phyloP scores from a whole-genome alignment of 1,140 invertebrate species.

The Drosophila ambigua region DNA sequence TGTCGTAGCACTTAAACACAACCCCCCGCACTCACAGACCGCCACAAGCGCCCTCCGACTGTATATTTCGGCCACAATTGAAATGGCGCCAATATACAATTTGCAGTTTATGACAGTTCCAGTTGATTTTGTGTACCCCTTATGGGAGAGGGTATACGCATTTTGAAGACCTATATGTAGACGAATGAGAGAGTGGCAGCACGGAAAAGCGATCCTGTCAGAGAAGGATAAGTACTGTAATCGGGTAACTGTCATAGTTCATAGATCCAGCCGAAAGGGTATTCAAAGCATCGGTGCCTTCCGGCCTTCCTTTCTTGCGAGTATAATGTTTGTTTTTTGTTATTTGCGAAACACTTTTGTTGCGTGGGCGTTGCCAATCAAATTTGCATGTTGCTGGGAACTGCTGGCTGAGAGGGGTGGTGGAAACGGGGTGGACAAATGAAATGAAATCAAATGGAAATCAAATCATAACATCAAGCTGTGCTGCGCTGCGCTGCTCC shows the following conservation, averaged over 20 bases:
- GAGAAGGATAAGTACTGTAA: too few relatives aligned
- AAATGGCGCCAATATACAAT: conserved; percentile 67
- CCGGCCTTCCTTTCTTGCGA: too few relatives aligned
- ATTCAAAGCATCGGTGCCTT: too few relatives aligned
- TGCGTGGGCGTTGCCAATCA: conserved; percentile 77
- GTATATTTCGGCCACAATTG: conserved; percentile 36
- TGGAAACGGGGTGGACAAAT: too few relatives aligned
- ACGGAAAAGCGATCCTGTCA: too few relatives aligned
- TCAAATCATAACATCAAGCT: conserved; percentile 62
- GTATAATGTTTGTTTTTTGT: conserved; percentile 1
- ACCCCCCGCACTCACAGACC: conserved; percentile 2
- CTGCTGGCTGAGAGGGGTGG: background rate
- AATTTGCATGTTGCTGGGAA: conserved; percentile 76
- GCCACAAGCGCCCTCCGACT: conserved; percentile 28
- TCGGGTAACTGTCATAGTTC: too few relatives aligned
- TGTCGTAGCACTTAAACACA: conserved; percentile 44
- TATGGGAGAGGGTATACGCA: too few relatives aligned
- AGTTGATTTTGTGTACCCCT: background rate
- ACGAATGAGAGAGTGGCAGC: too few relatives aligned
- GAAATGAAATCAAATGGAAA: conserved; percentile 47
- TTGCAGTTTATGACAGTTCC: conserved; percentile 66
- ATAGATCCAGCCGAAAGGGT: too few relatives aligned
- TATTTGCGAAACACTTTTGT: conserved; percentile 24
- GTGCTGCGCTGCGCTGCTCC: conserved; percentile 16
- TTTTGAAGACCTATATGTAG: too few relatives aligned